Evolutionary conservation across 2,888 invertebrate genomes (phyloP).

Genomic region (Patella ulyssiponensis): DNA sequence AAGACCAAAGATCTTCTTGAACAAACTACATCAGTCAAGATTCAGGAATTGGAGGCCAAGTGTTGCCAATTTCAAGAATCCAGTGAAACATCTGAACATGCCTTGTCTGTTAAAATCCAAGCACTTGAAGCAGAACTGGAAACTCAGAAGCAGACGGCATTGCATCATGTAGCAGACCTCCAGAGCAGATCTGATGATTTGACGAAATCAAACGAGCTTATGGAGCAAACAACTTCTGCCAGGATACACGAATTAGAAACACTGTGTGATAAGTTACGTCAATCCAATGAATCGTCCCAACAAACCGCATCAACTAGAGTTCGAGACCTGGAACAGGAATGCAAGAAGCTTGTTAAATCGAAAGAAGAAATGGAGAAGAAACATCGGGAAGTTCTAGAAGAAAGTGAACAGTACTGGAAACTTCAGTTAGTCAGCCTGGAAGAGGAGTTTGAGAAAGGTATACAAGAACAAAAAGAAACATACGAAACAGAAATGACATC

Average conservation of each 20-base stretch:
- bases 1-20: not conserved
- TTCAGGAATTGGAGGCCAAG: not conserved
- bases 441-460: slow-evolving; percentile 43
- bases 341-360: not conserved
- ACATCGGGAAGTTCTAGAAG: slow-evolving; percentile 25
- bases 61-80: not conserved
- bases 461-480: slow-evolving; percentile 39
- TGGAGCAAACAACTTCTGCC: not conserved
- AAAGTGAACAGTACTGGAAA: slow-evolving; percentile 50
- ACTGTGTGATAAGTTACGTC: not conserved
- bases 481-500: slow-evolving; percentile 30
- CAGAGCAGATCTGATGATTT: too few species aligned
- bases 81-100: too few species aligned
- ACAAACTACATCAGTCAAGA: not conserved
- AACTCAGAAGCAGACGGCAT: too few species aligned
- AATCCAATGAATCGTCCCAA: not conserved
- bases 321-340: not conserved
- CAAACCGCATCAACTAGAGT: slow-evolving; percentile 8
- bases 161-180: too few species aligned
- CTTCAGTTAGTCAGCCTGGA: slow-evolving; percentile 48
- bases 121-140: not conserved
- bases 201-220: too few species aligned
- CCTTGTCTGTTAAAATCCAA: not conserved
- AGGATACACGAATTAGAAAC: not conserved
- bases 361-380: slow-evolving; percentile 13